Conservation (phyloP, 2,888 invertebrate genomes). For the Macrophya alboannulata region DNA sequence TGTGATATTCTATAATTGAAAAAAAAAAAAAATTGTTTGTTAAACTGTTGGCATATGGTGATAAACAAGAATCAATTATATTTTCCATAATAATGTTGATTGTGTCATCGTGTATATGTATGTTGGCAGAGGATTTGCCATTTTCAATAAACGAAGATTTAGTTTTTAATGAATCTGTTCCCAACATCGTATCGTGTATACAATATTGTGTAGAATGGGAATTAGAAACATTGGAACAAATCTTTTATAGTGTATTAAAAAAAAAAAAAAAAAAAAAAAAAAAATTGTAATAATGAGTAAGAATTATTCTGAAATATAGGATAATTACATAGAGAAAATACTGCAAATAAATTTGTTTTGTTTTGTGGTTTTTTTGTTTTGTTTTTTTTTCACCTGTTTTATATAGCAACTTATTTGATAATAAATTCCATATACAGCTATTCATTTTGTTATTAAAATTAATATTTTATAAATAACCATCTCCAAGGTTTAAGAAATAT, state of each 20-base stretch:
- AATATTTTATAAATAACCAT: conserved; percentile 49
- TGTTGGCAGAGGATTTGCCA: conserved; percentile 23
- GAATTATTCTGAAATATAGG: conserved; percentile 46
- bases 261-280: background rate
- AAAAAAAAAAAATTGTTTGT: conserved; percentile 57
- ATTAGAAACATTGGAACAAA: background rate
- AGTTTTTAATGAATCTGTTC: background rate
- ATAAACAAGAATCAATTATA: conserved; percentile 25
- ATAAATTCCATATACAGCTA: conserved; percentile 48
- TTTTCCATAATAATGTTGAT: background rate
- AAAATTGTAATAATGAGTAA: conserved; percentile 30
- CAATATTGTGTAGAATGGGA: background rate
- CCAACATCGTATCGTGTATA: background rate
- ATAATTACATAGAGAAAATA: conserved; percentile 50
- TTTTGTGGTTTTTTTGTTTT: conserved; percentile 63
- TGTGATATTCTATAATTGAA: conserved; percentile 73
- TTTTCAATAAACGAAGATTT: conserved; percentile 9
- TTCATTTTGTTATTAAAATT: conserved; percentile 36
- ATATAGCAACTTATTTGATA: conserved; percentile 32
- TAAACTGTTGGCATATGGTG: conserved; percentile 27
- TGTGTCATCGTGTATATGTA: background rate
- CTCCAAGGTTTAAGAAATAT: conserved; percentile 49
- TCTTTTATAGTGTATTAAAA: conserved; percentile 1
- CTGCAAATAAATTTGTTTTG: conserved; percentile 60
- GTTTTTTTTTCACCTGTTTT: conserved; percentile 53